These are phyloP conservation scores for Eleginops maclovinus DNA, from an alignment of 2,113 vertebrate species.

Conservation along the genomic window DNA sequence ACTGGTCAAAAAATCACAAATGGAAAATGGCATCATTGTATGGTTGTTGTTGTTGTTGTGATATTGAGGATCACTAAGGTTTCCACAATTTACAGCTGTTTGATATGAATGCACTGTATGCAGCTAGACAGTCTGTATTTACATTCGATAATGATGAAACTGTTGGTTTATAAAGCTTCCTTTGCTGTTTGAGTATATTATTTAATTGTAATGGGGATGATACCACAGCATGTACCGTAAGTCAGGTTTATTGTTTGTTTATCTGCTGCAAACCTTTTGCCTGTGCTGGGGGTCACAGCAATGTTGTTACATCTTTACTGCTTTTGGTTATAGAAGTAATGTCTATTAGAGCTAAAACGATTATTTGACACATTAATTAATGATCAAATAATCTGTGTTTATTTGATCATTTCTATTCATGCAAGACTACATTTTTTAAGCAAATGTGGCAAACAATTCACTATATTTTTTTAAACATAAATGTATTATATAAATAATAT, in stretches of 20 bases:
- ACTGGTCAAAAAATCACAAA: conserved; percentile 2
- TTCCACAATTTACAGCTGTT: background rate
- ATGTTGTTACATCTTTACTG: background rate
- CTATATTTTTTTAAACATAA: too few species aligned
- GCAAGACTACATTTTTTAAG: background rate
- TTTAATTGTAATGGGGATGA: background rate
- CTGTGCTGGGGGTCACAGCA: background rate
- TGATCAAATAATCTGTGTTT: too few species aligned
- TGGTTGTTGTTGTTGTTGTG: background rate
- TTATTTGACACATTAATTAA: too few species aligned
- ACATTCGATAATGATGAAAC: background rate
- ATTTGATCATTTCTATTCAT: too few species aligned
- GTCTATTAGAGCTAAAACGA: background rate
- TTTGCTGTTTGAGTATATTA: background rate
- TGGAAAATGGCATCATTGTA: conserved; percentile 5
- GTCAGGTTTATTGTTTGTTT: background rate
- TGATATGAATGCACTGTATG: background rate
- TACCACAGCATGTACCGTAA: background rate
- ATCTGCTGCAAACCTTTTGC: background rate
- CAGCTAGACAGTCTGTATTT: background rate
- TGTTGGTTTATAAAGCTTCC: background rate
- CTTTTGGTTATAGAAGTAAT: background rate
- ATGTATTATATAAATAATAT: too few species aligned
- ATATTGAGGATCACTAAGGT: background rate
- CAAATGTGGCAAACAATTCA: background rate